Base-by-base conservation (phyloP, 2,113 vertebrate species). In the Perognathus longimembris region DNA sequence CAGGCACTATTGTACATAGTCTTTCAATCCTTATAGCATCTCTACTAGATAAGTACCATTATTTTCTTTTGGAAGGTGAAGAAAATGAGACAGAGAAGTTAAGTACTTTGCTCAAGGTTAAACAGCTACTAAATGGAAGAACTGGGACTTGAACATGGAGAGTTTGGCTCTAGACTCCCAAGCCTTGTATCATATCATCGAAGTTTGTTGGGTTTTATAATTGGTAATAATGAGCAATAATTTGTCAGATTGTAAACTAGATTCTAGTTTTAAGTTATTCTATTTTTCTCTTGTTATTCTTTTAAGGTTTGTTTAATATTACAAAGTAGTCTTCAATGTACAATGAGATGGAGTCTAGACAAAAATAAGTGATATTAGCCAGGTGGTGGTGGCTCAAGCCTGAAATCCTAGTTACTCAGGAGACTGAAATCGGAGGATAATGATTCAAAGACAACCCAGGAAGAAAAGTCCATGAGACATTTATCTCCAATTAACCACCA, bases 301-400 rank as follows among this genome's bases (percentile, higher is more conserved):
- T 85, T 92, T 83, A 71, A 32, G 22, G 85, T 42, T 92, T 42
- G 80, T 81, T 95, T 93, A 90, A 95, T 59, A 86, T 93, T 85
- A 85, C 50, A 30, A 91, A 85, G 85, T 79, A 95, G 88, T 79
- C n/a, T 94, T 73, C 70, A 59, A 73, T 63, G 45, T 84, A 5
- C 57, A 32, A 32, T 28, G 12, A 66, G 40, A 90, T 61, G 38
- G 59, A 61, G 59, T 26, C 59, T 8, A 26, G 59, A 61, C 59
- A 61, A 61, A 61, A 61, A 54, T 3, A 54, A 54, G 17, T 54
- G 50, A 3, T 54, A 54, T 54, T 54, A 54, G 14, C 14, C 50
- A 54, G 50, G 50, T 54, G 50, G 12, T 54, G 50, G 50, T 54
- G 50, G 50, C 45, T 54, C 50, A 54, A 54, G 12, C 50, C 50